phyloP scores from a whole-genome alignment of 2,888 invertebrate genomes.

The Ophioninae sp. region DNA sequence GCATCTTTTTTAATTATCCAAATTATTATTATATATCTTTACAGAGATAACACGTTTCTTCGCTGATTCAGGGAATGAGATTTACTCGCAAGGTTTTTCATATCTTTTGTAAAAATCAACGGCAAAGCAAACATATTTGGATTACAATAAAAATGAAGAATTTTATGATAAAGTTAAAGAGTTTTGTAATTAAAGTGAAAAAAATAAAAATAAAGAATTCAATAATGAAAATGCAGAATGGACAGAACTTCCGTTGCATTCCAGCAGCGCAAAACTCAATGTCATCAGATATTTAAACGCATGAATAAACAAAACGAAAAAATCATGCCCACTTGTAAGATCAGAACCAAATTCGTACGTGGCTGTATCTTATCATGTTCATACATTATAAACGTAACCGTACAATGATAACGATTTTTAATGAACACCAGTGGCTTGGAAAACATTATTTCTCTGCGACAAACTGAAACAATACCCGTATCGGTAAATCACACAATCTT shows the following conservation, averaged over 20 bases:
- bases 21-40: neutral
- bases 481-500: neutral
- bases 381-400: constrained; percentile 18
- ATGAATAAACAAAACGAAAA: neutral
- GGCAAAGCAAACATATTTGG: no score
- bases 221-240: no score
- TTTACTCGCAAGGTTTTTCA: no score
- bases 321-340: constrained; percentile 2
- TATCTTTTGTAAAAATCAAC: no score
- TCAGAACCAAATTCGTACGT: constrained; percentile 4
- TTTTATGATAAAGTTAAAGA: no score
- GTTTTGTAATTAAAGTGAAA: no score
- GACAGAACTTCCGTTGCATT: no score
- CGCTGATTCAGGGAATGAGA: no score
- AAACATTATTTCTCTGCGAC: constrained; percentile 5
- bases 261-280: neutral
- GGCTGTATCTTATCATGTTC: constrained; percentile 46
- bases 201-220: no score
- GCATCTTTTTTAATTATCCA: neutral
- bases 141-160: no score
- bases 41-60: no score
- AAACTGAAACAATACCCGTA: neutral
- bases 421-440: neutral
- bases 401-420: constrained; percentile 36
- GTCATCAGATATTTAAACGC: neutral